Percentiles rank a stretch among this genome's conserved stretches.
Evolutionary conservation across 2,113 vertebrate species (phyloP).

Genomic region (Vireo altiloquus): DNA sequence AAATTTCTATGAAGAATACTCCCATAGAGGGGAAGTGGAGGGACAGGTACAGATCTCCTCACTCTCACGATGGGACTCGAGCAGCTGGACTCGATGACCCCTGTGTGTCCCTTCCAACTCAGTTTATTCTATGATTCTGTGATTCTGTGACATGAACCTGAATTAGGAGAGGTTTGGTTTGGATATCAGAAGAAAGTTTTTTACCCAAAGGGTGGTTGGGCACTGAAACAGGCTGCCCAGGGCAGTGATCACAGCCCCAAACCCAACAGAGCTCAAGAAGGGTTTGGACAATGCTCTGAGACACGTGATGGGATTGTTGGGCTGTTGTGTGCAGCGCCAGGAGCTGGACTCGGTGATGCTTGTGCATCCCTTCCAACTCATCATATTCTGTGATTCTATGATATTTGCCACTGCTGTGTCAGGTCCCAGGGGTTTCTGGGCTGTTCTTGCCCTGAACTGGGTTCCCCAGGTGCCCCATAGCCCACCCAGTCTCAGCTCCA

Average conservation of each 20-base stretch:
- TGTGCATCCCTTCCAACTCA: not conserved
- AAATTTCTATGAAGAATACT: not conserved
- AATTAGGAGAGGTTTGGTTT: not conserved
- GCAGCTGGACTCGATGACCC: not conserved
- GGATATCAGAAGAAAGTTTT: not conserved
- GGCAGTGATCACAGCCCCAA: not conserved
- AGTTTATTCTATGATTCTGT: not conserved
- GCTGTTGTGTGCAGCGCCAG: not conserved
- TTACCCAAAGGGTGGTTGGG: not conserved
- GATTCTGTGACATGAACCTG: not conserved
- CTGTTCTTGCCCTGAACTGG: not conserved
- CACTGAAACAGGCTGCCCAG: too few species aligned
- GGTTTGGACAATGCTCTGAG: not conserved
- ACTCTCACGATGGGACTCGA: not conserved
- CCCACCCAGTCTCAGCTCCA: not conserved
- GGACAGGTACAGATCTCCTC: not conserved
- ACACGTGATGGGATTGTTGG: not conserved
- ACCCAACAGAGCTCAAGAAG: not conserved
- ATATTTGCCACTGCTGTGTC: not conserved
- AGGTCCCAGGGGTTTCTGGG: not conserved
- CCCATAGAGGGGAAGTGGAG: not conserved
- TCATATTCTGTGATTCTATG: not conserved
- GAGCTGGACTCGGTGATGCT: fast-evolving
- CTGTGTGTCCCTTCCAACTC: not conserved
- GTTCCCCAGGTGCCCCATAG: fast-evolving